These are phyloP conservation scores for Trichechus manatus DNA, from an alignment of 2,113 vertebrate species.

Conservation along the genomic window DNA sequence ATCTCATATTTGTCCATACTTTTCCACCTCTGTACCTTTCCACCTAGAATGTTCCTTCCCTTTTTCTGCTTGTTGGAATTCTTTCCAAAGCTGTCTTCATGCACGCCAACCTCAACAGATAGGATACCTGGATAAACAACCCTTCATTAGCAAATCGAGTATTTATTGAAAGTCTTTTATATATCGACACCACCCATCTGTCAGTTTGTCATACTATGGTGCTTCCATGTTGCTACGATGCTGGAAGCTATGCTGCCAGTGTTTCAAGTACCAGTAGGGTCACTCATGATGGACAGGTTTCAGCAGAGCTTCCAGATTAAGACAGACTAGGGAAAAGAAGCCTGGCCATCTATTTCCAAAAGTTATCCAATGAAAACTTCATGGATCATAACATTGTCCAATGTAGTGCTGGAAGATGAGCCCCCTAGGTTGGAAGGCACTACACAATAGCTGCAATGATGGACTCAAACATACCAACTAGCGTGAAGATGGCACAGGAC, in stretches of 20 bases:
- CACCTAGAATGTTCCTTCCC: background rate
- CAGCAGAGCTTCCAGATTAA: background rate
- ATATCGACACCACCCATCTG: background rate
- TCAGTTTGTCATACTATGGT: background rate
- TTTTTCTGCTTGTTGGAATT: background rate
- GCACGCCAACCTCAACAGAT: background rate
- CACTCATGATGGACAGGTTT: background rate
- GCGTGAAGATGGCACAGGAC: background rate
- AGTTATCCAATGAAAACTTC: background rate
- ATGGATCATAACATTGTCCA: background rate
- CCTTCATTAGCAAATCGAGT: background rate
- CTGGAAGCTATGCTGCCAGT: background rate
- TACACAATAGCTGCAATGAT: background rate
- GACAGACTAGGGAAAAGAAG: background rate
- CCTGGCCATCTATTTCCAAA: background rate
- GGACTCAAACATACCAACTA: background rate
- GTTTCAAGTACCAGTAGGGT: background rate
- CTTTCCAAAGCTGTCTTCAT: constrained; percentile 24
- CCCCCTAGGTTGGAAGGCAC: background rate
- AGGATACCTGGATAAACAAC: background rate
- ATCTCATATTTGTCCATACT: background rate
- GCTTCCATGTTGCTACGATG: background rate
- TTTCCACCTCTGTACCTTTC: background rate
- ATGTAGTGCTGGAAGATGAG: background rate
- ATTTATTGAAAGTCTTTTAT: background rate